A percentile compares a stretch with the other conserved stretches of the same genome.
These are phyloP conservation scores for Lepus townsendii DNA, from an alignment of 2,797 vertebrate species.

Conservation along the genomic window DNA sequence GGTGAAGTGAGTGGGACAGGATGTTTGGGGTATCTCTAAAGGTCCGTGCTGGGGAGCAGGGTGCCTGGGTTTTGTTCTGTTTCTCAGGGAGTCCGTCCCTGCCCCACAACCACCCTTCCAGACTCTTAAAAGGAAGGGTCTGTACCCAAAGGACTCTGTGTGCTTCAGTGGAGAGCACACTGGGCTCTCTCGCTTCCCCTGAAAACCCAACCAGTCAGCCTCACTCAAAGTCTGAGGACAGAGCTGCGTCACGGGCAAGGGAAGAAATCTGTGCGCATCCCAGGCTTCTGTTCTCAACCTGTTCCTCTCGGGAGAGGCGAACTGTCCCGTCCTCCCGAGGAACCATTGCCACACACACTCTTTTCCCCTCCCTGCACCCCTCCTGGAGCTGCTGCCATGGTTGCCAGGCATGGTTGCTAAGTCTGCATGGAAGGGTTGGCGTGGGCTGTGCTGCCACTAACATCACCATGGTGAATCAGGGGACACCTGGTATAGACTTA, in stretches of 20 bases:
- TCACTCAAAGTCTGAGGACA: neutral
- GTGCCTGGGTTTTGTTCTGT: neutral
- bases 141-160: neutral
- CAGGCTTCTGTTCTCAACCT: slow-evolving; percentile 17
- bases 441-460: slow-evolving; percentile 87
- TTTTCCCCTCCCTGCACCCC: slow-evolving; percentile 51
- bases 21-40: neutral
- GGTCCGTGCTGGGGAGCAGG: neutral
- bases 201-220: neutral
- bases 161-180: slow-evolving; percentile 15
- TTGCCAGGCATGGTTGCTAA: slow-evolving; percentile 91
- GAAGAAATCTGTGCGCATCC: neutral
- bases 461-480: slow-evolving; percentile 86
- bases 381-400: slow-evolving; percentile 82
- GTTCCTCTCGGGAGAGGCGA: slow-evolving; percentile 45
- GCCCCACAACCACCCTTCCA: neutral
- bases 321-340: slow-evolving; percentile 56
- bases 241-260: slow-evolving; percentile 12
- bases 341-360: slow-evolving; percentile 56
- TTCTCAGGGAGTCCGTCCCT: slow-evolving; percentile 5
- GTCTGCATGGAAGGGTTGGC: slow-evolving; percentile 87
- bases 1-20: neutral
- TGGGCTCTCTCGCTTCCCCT: neutral
- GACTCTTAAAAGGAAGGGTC: slow-evolving; percentile 42
- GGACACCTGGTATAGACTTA: slow-evolving; percentile 81